phyloP scores from a whole-genome alignment of 2,888 invertebrate species.

The Diarsia dahlii region DNA sequence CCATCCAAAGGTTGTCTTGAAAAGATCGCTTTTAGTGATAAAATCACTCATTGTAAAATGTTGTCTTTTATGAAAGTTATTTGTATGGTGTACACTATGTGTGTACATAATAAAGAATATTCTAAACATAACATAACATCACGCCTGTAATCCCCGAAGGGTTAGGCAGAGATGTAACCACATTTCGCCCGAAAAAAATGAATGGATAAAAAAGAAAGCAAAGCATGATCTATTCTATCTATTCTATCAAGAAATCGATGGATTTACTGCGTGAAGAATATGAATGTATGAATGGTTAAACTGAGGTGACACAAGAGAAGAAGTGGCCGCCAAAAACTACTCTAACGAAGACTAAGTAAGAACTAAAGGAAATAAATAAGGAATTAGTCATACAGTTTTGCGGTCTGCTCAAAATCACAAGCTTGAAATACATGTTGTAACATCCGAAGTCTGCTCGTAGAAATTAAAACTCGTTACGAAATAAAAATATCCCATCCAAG shows the following conservation, averaged over 20 bases:
- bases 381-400: background rate
- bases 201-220: no score
- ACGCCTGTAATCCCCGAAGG: no score
- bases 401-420: conserved; percentile 6
- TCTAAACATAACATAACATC: no score
- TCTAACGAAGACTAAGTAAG: background rate
- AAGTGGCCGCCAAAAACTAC: background rate
- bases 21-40: no score
- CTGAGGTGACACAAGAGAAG: no score
- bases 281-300: no score
- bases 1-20: no score
- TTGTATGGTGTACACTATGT: no score
- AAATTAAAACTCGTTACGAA: conserved; percentile 64
- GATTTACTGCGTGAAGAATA: no score
- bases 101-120: background rate
- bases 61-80: background rate
- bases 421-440: conserved; percentile 52
- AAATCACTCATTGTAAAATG: no score
- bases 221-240: background rate
- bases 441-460: conserved; percentile 52
- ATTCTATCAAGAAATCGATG: background rate
- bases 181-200: no score
- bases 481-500: conserved; percentile 63
- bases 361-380: background rate
- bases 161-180: no score